These are phyloP conservation scores for Laterallus jamaicensis DNA, from an alignment of 2,113 vertebrate genomes.

Conservation along the genomic window DNA sequence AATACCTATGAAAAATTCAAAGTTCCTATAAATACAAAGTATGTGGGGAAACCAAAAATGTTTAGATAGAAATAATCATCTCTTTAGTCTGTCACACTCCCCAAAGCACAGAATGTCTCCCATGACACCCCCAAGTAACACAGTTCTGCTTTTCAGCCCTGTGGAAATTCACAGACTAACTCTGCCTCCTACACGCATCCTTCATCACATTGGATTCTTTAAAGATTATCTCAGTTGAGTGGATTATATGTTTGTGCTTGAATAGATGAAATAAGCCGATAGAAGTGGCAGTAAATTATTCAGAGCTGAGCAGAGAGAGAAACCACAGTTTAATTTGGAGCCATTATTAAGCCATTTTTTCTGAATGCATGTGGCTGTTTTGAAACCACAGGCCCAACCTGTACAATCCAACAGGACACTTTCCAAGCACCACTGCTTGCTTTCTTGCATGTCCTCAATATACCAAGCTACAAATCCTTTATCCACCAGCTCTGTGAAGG, in stretches of 20 bases:
- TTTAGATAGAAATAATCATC: neutral
- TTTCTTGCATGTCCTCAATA: neutral
- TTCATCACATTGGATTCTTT: neutral
- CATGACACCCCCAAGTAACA: neutral
- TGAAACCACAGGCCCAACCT: neutral
- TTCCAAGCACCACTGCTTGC: neutral
- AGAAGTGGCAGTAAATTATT: neutral
- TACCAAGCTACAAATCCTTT: neutral
- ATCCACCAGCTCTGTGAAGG: neutral
- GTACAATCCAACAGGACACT: neutral
- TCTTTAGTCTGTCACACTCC: neutral
- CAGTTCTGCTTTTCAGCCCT: neutral
- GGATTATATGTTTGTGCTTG: neutral
- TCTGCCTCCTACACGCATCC: neutral
- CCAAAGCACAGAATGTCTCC: neutral
- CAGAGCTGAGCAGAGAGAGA: neutral
- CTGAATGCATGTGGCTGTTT: neutral
- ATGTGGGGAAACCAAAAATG: neutral
- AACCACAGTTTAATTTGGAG: neutral
- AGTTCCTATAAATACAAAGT: neutral
- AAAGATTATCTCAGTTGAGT: neutral
- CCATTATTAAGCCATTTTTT: neutral
- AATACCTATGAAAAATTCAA: neutral
- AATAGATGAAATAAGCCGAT: neutral
- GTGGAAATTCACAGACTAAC: neutral